Conservation (phyloP, 30 jellyfish, hydroid and myxozoan genomes). For the Hydractinia symbiolongicarpus region DNA sequence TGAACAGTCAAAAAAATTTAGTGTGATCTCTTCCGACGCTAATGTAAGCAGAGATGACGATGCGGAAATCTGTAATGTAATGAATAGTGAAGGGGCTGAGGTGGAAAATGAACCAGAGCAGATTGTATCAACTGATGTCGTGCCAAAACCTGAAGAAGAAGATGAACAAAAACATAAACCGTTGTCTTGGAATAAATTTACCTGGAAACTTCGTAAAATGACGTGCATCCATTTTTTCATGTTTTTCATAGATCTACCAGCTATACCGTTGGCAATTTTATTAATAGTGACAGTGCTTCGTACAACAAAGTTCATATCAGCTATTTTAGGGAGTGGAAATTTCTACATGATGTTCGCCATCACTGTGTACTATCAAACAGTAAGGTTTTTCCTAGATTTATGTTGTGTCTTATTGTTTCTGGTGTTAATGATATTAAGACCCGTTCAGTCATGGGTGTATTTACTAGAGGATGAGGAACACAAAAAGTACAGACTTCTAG, state of each 20-base stretch:
- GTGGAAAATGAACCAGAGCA: slow-evolving; percentile 25
- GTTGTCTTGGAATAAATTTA: slow-evolving; percentile 5
- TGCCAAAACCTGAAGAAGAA: not conserved
- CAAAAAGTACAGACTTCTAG: slow-evolving; percentile 52
- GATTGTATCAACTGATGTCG: not conserved
- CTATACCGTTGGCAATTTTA: slow-evolving; percentile 39
- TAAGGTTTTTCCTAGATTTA: slow-evolving; percentile 52
- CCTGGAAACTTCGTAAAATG: slow-evolving; percentile 64
- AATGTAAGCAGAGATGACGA: not conserved
- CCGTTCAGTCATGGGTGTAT: slow-evolving; percentile 64
- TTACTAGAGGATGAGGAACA: slow-evolving; percentile 94
- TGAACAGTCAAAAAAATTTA: not conserved
- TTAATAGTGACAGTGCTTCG: slow-evolving; percentile 49
- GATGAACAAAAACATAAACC: not conserved
- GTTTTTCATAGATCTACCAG: slow-evolving; percentile 67
- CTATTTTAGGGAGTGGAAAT: slow-evolving; percentile 61
- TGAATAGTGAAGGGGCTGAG: not conserved
- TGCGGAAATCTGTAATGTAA: not conserved
- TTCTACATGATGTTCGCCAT: slow-evolving; percentile 74
- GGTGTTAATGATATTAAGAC: slow-evolving; percentile 61
- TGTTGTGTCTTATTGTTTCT: slow-evolving; percentile 44
- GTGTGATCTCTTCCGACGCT: not conserved
- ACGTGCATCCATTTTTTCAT: slow-evolving; percentile 49
- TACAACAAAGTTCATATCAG: slow-evolving; percentile 48
- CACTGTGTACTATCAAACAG: slow-evolving; percentile 58